Evolutionary conservation across 2,888 invertebrate species (phyloP).

Genomic region (Drosophila sordidapex): DNA sequence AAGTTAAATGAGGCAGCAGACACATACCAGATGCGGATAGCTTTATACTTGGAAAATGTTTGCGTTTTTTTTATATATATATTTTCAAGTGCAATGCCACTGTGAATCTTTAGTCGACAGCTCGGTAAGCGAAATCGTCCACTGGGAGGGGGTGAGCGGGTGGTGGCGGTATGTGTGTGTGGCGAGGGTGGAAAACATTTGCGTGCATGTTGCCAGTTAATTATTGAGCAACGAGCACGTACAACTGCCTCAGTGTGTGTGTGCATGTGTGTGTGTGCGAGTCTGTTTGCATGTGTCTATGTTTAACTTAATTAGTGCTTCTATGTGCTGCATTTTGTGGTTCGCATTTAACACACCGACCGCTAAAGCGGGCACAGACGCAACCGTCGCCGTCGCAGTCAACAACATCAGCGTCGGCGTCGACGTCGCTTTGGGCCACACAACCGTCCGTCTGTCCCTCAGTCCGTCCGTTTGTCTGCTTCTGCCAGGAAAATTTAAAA

Average conservation of each 20-base stretch:
- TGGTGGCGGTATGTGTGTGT: background rate
- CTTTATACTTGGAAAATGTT: background rate
- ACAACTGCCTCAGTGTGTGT: slow-evolving; percentile 42
- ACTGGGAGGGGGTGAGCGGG: background rate
- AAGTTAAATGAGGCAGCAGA: background rate
- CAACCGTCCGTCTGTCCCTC: slow-evolving; percentile 3
- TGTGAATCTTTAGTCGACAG: slow-evolving; percentile 45
- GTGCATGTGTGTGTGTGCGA: slow-evolving; percentile 24
- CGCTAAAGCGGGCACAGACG: slow-evolving; percentile 49
- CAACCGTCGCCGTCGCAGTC: slow-evolving; percentile 14
- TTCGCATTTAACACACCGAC: slow-evolving; percentile 73
- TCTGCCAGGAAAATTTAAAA: slow-evolving; percentile 68
- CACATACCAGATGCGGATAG: background rate
- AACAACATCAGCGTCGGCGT: slow-evolving; percentile 15
- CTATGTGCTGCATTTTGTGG: slow-evolving; percentile 75
- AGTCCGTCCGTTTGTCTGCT: slow-evolving; percentile 14
- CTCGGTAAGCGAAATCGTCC: slow-evolving; percentile 42
- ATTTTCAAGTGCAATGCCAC: slow-evolving; percentile 73
- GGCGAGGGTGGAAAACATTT: slow-evolving; percentile 46
- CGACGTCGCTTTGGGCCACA: slow-evolving; percentile 49
- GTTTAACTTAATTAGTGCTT: slow-evolving; percentile 79
- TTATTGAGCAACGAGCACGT: slow-evolving; percentile 76
- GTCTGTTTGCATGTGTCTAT: slow-evolving; percentile 76
- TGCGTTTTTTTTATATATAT: slow-evolving; percentile 17
- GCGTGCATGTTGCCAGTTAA: slow-evolving; percentile 77